These are phyloP conservation scores for Drosophila nebulosa DNA, from an alignment of 1,140 invertebrate genomes.

Conservation along the genomic window DNA sequence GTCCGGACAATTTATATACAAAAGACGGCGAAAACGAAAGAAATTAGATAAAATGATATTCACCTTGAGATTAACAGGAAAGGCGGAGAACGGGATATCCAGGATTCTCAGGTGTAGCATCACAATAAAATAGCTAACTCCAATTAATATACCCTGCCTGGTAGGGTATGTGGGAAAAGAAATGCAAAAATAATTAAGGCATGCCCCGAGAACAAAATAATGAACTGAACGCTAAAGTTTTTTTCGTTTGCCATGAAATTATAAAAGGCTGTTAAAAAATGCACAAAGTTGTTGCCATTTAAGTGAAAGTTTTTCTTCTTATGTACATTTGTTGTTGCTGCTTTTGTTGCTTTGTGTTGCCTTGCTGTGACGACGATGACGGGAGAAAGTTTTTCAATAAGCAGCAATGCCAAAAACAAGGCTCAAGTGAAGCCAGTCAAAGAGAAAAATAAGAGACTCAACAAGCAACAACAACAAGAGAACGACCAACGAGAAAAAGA, in stretches of 20 bases:
- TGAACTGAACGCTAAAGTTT: not conserved
- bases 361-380: conserved; percentile 4
- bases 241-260: conserved; percentile 44
- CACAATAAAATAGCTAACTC: not conserved
- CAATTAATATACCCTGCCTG: not conserved
- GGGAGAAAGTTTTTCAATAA: conserved; percentile 70
- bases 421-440: conserved; percentile 2
- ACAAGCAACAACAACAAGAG: not conserved
- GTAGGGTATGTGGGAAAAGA: not conserved
- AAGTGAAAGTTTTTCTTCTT: conserved; percentile 44
- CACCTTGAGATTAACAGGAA: too few relatives aligned
- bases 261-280: conserved; percentile 40
- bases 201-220: not conserved
- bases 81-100: too few relatives aligned
- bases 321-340: not conserved
- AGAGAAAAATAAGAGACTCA: not conserved
- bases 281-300: conserved; percentile 62
- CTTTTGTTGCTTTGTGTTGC: not conserved
- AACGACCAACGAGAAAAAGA: conserved; percentile 41
- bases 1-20: conserved; percentile 33
- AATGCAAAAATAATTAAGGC: conserved; percentile 11
- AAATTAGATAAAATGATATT: too few relatives aligned
- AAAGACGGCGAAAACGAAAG: not conserved
- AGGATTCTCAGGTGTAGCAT: too few relatives aligned
- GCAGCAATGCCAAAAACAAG: conserved; percentile 56